Evolutionary conservation across 2,888 invertebrate species (phyloP).

Genomic region (Drosophila borealis): DNA sequence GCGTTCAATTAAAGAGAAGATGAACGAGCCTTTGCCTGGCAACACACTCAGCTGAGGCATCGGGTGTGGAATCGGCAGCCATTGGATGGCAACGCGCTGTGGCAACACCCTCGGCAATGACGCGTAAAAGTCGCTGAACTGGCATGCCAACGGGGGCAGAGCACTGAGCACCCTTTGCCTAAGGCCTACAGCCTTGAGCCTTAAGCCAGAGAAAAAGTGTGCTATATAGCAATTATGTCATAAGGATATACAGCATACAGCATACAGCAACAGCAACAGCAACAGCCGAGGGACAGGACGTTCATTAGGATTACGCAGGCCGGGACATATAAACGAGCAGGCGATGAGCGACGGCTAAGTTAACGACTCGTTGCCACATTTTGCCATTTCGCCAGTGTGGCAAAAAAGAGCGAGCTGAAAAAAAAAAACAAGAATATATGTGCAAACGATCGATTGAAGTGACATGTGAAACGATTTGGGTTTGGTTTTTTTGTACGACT

Average conservation of each 20-base stretch:
- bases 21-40: slow-evolving; percentile 48
- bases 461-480: slow-evolving; percentile 21
- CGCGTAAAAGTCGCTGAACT: slow-evolving; percentile 61
- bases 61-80: slow-evolving; percentile 24
- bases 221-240: slow-evolving; percentile 52
- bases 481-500: slow-evolving; percentile 7
- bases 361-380: slow-evolving; percentile 27
- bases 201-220: slow-evolving; percentile 46
- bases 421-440: not conserved
- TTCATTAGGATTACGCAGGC: slow-evolving; percentile 56
- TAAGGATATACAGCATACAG: slow-evolving; percentile 14
- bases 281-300: slow-evolving; percentile 39
- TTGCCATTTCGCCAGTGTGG: slow-evolving; percentile 4
- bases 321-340: slow-evolving; percentile 21
- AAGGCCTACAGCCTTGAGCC: slow-evolving; percentile 23
- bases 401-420: not conserved
- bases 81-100: slow-evolving; percentile 31
- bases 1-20: slow-evolving; percentile 65
- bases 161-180: slow-evolving; percentile 11
- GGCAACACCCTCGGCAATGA: slow-evolving; percentile 48
- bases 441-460: slow-evolving; percentile 12
- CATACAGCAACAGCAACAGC: slow-evolving; percentile 6
- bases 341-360: slow-evolving; percentile 14
- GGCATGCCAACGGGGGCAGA: slow-evolving; percentile 17
- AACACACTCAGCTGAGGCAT: slow-evolving; percentile 30